A percentile compares a stretch with the other conserved stretches of the same genome.
These are phyloP conservation scores for Aphidoletes aphidimyza DNA, from an alignment of 2,888 invertebrate genomes.

Conservation along the genomic window DNA sequence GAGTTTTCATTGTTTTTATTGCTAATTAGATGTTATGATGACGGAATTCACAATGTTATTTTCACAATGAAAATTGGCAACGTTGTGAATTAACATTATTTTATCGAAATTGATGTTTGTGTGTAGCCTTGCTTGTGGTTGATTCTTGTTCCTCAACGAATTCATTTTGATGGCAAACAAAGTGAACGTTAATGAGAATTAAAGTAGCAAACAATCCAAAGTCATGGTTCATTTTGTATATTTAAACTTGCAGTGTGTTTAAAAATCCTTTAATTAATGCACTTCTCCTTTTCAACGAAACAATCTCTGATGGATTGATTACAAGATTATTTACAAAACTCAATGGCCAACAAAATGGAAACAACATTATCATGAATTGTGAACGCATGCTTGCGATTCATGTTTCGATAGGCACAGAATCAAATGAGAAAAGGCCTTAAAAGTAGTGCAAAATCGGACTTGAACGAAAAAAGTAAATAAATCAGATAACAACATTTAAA, in stretches of 20 bases:
- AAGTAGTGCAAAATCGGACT: background rate
- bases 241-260: background rate
- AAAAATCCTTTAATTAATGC: background rate
- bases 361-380: too few relatives aligned
- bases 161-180: too few relatives aligned
- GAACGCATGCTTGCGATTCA: background rate
- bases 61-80: too few relatives aligned
- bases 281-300: background rate
- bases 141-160: too few relatives aligned
- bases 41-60: background rate
- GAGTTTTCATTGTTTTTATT: conserved; percentile 23
- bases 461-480: background rate
- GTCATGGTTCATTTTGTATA: too few relatives aligned
- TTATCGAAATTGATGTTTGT: too few relatives aligned
- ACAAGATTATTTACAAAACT: background rate
- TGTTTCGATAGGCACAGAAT: background rate
- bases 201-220: too few relatives aligned
- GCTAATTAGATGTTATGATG: conserved; percentile 25
- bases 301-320: background rate
- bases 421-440: background rate
- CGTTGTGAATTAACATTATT: too few relatives aligned
- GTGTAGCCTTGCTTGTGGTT: too few relatives aligned
- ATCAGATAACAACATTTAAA: too few relatives aligned
- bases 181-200: too few relatives aligned
- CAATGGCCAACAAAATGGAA: too few relatives aligned